Percentiles rank a stretch among this genome's conserved stretches.
These are phyloP conservation scores for Pelecanus crispus DNA, from an alignment of 2,113 vertebrate genomes.

Conservation along the genomic window DNA sequence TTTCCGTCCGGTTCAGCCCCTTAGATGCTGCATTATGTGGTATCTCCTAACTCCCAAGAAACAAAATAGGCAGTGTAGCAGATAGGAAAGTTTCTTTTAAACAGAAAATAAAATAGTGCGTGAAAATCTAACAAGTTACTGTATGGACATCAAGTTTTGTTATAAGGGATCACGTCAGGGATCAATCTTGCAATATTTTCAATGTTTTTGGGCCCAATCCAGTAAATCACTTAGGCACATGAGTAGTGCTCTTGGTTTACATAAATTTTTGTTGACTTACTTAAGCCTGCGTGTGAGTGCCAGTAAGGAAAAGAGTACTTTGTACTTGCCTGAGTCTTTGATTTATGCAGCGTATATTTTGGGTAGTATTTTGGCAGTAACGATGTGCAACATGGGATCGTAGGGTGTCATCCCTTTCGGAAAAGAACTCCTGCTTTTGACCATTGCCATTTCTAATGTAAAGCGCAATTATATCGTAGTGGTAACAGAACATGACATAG, in stretches of 20 bases:
- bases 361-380: background rate
- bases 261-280: background rate
- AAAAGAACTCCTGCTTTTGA: background rate
- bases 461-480: background rate
- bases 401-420: background rate
- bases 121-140: background rate
- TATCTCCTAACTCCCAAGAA: background rate
- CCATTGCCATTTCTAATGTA: background rate
- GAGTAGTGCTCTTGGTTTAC: background rate
- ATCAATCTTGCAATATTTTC: background rate
- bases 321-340: background rate
- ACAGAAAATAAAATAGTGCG: background rate
- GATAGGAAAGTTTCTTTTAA: background rate
- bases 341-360: background rate
- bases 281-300: background rate
- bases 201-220: background rate
- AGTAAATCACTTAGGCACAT: background rate
- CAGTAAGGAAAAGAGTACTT: background rate
- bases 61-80: background rate
- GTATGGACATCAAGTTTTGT: background rate
- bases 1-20: background rate
- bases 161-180: background rate
- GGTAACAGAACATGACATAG: background rate
- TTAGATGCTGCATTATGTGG: accelerated
- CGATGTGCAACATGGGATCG: accelerated